Evolutionary conservation across 2,113 vertebrate genomes (phyloP).

Genomic region (Petrocephalus microphthalmus): DNA sequence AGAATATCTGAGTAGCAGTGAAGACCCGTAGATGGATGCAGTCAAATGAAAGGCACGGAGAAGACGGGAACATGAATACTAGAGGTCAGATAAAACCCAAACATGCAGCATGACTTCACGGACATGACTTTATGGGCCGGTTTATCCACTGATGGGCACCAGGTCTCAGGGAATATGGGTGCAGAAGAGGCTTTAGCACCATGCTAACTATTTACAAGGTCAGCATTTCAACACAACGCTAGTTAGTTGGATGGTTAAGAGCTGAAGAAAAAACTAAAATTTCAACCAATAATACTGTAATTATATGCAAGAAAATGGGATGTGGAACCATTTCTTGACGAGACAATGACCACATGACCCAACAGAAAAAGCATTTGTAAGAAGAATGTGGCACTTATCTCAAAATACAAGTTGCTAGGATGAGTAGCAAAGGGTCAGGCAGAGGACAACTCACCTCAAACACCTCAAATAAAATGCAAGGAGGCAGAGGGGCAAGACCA

Average conservation of each 20-base stretch:
- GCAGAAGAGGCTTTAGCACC: background rate
- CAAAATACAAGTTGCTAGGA: background rate
- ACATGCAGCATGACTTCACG: background rate
- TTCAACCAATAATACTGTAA: background rate
- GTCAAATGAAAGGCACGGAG: background rate
- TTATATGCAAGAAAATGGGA: background rate
- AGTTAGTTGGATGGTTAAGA: background rate
- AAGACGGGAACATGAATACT: background rate
- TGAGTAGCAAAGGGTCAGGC: background rate
- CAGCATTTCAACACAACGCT: background rate
- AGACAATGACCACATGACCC: background rate
- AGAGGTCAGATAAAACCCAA: background rate
- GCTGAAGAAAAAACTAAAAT: background rate
- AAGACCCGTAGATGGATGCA: background rate
- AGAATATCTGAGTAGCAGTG: background rate
- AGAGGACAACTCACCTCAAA: slow-evolving; percentile 66
- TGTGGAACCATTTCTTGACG: background rate
- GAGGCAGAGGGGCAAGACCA: slow-evolving; percentile 61
- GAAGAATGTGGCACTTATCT: background rate
- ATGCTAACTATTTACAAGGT: background rate
- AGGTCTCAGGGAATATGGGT: background rate
- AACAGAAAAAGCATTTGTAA: background rate
- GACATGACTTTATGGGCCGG: background rate
- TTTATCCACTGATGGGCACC: background rate
- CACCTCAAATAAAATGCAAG: slow-evolving; percentile 73